phyloP scores from a whole-genome alignment of 2,797 vertebrate species.

The Lagocephalus sceleratus region DNA sequence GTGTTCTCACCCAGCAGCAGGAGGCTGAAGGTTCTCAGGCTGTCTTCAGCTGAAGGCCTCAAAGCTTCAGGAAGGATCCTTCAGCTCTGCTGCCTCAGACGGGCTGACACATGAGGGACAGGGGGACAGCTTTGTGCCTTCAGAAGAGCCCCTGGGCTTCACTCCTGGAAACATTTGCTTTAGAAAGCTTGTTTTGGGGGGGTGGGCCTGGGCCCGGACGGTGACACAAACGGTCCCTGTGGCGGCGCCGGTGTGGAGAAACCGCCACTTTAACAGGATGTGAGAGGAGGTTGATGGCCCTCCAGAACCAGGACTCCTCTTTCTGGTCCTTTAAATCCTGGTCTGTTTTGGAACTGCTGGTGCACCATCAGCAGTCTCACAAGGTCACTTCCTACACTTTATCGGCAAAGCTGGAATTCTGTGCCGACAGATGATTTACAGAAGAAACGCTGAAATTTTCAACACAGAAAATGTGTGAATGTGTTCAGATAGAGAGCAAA shows the following conservation, averaged over 20 bases:
- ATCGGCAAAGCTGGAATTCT: too few relatives aligned
- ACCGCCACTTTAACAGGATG: slow-evolving; percentile 34
- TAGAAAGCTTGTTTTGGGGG: slow-evolving; percentile 52
- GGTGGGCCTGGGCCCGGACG: too few relatives aligned
- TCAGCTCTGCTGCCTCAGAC: slow-evolving; percentile 18
- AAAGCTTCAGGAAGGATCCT: slow-evolving; percentile 24
- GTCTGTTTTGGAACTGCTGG: too few relatives aligned
- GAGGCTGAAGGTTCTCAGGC: slow-evolving; percentile 20
- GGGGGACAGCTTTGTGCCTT: slow-evolving; percentile 33
- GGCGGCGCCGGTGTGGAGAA: slow-evolving; percentile 33
- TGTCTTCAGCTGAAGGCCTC: slow-evolving; percentile 30
- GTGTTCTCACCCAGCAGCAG: slow-evolving; percentile 24
- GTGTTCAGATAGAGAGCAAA: too few relatives aligned
- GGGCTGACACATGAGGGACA: slow-evolving; percentile 24
- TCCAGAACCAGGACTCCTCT: too few relatives aligned
- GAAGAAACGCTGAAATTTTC: too few relatives aligned
- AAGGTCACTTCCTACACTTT: too few relatives aligned
- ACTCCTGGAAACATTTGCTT: slow-evolving; percentile 61
- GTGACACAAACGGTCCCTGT: slow-evolving; percentile 57
- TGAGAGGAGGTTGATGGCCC: slow-evolving; percentile 21
- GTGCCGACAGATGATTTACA: too few relatives aligned
- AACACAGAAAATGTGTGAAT: too few relatives aligned
- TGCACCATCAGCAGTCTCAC: too few relatives aligned
- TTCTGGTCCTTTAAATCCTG: too few relatives aligned
- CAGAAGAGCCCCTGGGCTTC: slow-evolving; percentile 38